phyloP scores from a whole-genome alignment of 1,140 invertebrate genomes.

The Aphaenogaster rudis region DNA sequence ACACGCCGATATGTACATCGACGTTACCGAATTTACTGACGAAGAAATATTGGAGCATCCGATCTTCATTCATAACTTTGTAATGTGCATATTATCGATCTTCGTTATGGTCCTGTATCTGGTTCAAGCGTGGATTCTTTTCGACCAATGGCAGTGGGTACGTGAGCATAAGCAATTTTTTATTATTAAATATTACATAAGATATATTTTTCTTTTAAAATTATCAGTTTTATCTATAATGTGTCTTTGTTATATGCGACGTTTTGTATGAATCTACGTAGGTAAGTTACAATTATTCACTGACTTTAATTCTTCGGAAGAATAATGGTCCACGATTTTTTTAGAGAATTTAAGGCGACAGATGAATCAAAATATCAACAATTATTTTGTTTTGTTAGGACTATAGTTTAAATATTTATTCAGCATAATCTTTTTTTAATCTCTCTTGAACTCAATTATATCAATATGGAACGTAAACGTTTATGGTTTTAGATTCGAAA shows the following conservation, averaged over 20 bases:
- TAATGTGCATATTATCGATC: conserved; percentile 82
- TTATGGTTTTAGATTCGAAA: conserved; percentile 20
- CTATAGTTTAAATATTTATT: neutral
- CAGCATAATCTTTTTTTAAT: neutral
- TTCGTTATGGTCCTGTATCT: conserved; percentile 81
- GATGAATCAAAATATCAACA: neutral
- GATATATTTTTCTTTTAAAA: neutral
- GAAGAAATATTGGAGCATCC: conserved; percentile 81
- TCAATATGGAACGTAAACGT: neutral
- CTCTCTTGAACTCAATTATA: conserved; percentile 3
- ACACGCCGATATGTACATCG: conserved; percentile 81
- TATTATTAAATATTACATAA: neutral
- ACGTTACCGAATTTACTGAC: conserved; percentile 80
- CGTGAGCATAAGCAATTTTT: neutral
- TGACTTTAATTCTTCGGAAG: neutral
- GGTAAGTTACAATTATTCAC: neutral
- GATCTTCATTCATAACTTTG: conserved; percentile 83
- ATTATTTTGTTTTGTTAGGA: conserved; percentile 1
- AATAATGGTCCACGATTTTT: neutral
- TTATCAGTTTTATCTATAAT: neutral
- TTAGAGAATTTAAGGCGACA: neutral
- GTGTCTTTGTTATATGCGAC: neutral
- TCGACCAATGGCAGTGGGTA: conserved; percentile 80
- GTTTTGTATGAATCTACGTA: neutral
- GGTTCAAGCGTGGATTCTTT: conserved; percentile 81